These are phyloP conservation scores for Belonocnema kinseyi DNA, from an alignment of 1,140 invertebrate species.

Conservation along the genomic window DNA sequence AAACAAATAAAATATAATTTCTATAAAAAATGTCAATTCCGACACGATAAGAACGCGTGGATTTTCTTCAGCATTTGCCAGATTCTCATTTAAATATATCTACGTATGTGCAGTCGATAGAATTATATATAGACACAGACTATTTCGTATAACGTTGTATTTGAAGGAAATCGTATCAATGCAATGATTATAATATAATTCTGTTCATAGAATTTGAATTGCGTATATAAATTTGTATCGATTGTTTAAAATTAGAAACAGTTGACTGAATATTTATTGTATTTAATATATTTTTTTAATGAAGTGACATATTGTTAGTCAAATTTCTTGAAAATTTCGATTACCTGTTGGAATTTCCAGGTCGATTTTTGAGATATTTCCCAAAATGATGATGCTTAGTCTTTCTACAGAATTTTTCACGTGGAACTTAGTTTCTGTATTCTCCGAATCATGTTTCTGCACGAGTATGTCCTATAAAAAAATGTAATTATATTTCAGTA, in stretches of 20 bases:
- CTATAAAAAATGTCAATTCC: background rate
- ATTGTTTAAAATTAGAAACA: no score
- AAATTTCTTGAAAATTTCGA: background rate
- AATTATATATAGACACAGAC: conserved; percentile 12
- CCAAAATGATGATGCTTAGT: conserved; percentile 53
- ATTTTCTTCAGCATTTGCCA: background rate
- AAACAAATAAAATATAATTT: background rate
- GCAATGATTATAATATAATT: background rate
- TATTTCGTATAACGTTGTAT: background rate
- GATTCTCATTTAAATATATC: conserved; percentile 16
- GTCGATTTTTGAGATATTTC: conserved; percentile 56
- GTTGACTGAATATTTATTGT: no score
- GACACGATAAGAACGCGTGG: background rate
- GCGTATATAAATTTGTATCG: no score
- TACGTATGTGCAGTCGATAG: conserved; percentile 10
- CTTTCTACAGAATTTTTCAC: conserved; percentile 39
- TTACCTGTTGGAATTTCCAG: conserved; percentile 59
- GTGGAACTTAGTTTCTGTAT: conserved; percentile 53
- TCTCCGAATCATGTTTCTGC: conserved; percentile 38
- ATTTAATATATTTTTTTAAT: conserved; percentile 4
- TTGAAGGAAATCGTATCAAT: background rate
- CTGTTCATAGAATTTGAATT: no score
- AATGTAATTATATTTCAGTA: background rate
- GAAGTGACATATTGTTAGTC: background rate
- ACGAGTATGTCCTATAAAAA: conserved; percentile 43